These are phyloP conservation scores for Drosophila infuscata DNA, from an alignment of 2,888 invertebrate genomes.

Conservation along the genomic window DNA sequence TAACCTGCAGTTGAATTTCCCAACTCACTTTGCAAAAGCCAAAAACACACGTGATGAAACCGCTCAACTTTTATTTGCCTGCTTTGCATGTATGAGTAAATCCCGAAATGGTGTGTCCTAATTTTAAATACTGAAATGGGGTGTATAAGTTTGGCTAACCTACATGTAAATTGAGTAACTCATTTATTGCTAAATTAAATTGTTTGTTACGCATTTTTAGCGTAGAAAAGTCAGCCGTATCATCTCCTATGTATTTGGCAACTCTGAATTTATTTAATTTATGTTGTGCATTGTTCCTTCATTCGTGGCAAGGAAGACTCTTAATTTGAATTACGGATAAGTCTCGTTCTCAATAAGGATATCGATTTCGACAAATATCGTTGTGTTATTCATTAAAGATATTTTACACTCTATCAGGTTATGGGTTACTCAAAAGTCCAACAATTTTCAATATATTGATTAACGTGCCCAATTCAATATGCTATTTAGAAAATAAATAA, in stretches of 20 bases:
- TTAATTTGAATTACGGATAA: background rate
- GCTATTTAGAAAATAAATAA: background rate
- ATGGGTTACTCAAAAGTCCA: background rate
- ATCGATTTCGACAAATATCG: background rate
- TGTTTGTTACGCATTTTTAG: background rate
- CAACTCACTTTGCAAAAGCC: conserved; percentile 9
- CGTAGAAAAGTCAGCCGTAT: background rate
- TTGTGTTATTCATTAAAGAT: background rate
- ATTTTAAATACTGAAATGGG: background rate
- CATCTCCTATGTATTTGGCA: background rate
- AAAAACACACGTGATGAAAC: conserved; percentile 6
- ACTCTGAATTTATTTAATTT: background rate
- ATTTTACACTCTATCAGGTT: background rate
- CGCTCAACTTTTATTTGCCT: conserved; percentile 21
- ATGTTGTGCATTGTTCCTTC: background rate
- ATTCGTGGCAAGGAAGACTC: background rate
- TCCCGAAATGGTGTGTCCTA: background rate
- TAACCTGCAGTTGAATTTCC: conserved; percentile 19
- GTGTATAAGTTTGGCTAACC: background rate
- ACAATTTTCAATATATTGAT: background rate
- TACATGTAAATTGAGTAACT: too few relatives aligned
- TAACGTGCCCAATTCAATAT: background rate
- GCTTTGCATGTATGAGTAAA: background rate
- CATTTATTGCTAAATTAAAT: background rate
- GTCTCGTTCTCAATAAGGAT: background rate